Evolutionary conservation across 2,113 vertebrate genomes (phyloP).

Genomic region (Ammodytes dubius): DNA sequence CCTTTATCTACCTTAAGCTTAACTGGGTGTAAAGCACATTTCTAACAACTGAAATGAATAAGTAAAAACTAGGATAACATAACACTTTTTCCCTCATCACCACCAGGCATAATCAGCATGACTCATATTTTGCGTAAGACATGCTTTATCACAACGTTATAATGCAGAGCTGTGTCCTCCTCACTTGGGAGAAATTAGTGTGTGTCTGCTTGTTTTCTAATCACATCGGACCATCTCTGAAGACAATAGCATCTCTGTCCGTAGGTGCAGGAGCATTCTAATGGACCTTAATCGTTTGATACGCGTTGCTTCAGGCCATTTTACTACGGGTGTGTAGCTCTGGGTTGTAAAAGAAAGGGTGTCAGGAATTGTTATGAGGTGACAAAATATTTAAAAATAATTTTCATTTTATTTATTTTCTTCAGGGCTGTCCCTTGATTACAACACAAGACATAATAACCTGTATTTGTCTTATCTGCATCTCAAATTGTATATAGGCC

Average conservation of each 20-base stretch:
- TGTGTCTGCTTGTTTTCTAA: conserved; percentile 17
- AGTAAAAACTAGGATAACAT: not conserved
- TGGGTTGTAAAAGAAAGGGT: conserved; percentile 1
- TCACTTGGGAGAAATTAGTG: not conserved
- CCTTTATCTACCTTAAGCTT: not conserved
- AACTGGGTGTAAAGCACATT: too few species aligned
- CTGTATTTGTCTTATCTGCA: not conserved
- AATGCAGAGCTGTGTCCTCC: conserved; percentile 4
- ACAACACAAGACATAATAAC: not conserved
- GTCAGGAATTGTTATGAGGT: not conserved
- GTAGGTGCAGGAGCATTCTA: conserved; percentile 15
- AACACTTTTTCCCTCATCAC: not conserved
- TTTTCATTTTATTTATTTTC: too few species aligned
- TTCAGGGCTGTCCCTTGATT: not conserved
- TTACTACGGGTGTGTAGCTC: conserved; percentile 22
- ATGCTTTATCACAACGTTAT: conserved; percentile 7
- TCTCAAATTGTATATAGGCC: not conserved
- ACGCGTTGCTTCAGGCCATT: conserved; percentile 1
- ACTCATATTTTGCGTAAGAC: not conserved
- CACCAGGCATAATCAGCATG: not conserved
- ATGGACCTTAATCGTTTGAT: conserved; percentile 38
- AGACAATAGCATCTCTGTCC: conserved; percentile 58
- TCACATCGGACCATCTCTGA: conserved; percentile 38
- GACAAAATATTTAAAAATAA: conserved; percentile 1
- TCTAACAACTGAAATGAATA: not conserved